Conservation (phyloP, 1,140 invertebrate genomes). For the Anagrus nilaparvatae region DNA sequence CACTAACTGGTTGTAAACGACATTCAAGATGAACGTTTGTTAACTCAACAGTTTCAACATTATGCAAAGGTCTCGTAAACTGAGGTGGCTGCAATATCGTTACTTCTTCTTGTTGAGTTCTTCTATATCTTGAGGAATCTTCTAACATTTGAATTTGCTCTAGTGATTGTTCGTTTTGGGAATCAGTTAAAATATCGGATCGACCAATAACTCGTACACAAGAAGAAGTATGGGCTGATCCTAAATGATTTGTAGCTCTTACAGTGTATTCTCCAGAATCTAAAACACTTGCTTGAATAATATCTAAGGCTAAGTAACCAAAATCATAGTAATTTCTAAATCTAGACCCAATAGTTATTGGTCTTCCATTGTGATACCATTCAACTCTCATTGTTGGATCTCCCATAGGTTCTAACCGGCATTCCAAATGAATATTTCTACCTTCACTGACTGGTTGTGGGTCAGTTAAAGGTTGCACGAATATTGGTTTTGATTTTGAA, state of each 20-base stretch:
- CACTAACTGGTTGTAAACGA: constrained; percentile 85
- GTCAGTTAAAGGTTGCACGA: constrained; percentile 73
- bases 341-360: constrained; percentile 77
- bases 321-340: constrained; percentile 94
- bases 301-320: constrained; percentile 84
- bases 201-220: constrained; percentile 59
- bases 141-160: constrained; percentile 93
- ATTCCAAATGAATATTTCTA: constrained; percentile 84
- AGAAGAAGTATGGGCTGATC: constrained; percentile 82
- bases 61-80: constrained; percentile 79
- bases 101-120: constrained; percentile 63
- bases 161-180: constrained; percentile 88
- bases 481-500: constrained; percentile 85
- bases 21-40: constrained; percentile 90
- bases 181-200: constrained; percentile 84
- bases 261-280: constrained; percentile 94
- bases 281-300: constrained; percentile 72
- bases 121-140: constrained; percentile 64
- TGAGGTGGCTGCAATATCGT: constrained; percentile 72
- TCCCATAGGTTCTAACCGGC: constrained; percentile 83
- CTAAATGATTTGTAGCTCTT: constrained; percentile 84
- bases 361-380: constrained; percentile 88
- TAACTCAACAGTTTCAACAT: constrained; percentile 83
- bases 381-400: constrained; percentile 93
- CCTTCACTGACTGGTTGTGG: constrained; percentile 78